Conservation (phyloP, 2,113 vertebrate genomes). For the Aix galericulata region DNA sequence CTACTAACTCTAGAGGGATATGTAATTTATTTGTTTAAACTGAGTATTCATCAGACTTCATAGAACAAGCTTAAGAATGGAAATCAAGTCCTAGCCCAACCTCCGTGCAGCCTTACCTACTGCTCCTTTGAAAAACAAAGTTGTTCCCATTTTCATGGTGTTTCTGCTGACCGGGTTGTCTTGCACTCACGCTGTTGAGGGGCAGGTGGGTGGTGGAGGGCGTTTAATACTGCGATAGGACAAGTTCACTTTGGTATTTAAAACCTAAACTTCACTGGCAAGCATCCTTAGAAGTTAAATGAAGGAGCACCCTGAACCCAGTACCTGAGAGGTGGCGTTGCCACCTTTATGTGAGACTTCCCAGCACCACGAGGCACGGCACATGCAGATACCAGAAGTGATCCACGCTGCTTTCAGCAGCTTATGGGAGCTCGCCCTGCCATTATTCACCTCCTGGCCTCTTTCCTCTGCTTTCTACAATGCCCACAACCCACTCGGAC, state of each 20-base stretch:
- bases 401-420: neutral
- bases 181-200: neutral
- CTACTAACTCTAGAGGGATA: neutral
- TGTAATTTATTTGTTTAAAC: slow-evolving; percentile 8
- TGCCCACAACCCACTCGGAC: neutral
- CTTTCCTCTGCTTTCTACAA: neutral
- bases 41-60: neutral
- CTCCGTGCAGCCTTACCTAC: neutral
- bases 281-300: neutral
- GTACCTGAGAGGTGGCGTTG: neutral
- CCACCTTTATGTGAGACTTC: neutral
- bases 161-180: neutral
- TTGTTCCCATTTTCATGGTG: neutral
- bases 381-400: neutral
- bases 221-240: neutral
- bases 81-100: neutral
- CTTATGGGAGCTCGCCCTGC: neutral
- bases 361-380: neutral
- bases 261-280: neutral
- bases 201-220: neutral
- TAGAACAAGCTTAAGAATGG: neutral
- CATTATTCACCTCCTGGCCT: neutral
- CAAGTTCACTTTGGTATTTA: neutral
- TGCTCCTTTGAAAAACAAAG: neutral
- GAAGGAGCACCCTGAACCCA: rapidly evolving